A percentile compares a stretch with the other conserved stretches of the same genome.
Conservation (phyloP, 1,140 invertebrate species). For the Kradibia gibbosae region DNA sequence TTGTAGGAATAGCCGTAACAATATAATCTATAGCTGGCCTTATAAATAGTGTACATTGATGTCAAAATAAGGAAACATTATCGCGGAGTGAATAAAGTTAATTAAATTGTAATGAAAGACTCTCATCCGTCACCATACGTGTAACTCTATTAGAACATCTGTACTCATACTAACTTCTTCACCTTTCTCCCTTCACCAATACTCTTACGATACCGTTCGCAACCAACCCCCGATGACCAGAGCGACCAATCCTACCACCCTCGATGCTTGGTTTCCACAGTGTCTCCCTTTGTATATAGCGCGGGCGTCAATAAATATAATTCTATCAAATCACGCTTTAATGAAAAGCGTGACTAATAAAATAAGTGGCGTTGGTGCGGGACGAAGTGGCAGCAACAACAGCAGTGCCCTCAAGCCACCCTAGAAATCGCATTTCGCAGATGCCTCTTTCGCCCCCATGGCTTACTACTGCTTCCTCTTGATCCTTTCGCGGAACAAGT, state of each 20-base stretch:
- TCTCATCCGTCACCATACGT: neutral
- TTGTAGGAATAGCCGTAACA: no score
- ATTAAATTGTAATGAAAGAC: no score
- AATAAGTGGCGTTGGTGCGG: slow-evolving; percentile 60
- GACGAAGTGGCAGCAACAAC: neutral
- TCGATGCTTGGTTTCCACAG: neutral
- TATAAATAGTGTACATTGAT: no score
- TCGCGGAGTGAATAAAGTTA: no score
- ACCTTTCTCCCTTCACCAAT: neutral
- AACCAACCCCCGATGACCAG: neutral
- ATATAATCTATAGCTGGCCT: no score
- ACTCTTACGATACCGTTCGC: neutral
- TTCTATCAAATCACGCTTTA: slow-evolving; percentile 65
- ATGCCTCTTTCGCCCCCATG: slow-evolving; percentile 46
- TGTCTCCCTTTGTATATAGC: neutral
- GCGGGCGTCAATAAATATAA: slow-evolving; percentile 62
- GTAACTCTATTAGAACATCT: neutral
- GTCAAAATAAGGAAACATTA: no score
- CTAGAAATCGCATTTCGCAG: slow-evolving; percentile 44
- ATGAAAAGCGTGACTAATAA: slow-evolving; percentile 68
- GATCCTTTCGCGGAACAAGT: slow-evolving; percentile 46
- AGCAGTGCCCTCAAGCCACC: neutral
- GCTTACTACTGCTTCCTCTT: slow-evolving; percentile 51
- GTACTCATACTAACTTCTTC: neutral
- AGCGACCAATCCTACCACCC: no score